A percentile compares a stretch with the other conserved stretches of the same genome.
These are phyloP conservation scores for Trididemnum clinides DNA, from an alignment of 23 tunicate species.

Conservation along the genomic window DNA sequence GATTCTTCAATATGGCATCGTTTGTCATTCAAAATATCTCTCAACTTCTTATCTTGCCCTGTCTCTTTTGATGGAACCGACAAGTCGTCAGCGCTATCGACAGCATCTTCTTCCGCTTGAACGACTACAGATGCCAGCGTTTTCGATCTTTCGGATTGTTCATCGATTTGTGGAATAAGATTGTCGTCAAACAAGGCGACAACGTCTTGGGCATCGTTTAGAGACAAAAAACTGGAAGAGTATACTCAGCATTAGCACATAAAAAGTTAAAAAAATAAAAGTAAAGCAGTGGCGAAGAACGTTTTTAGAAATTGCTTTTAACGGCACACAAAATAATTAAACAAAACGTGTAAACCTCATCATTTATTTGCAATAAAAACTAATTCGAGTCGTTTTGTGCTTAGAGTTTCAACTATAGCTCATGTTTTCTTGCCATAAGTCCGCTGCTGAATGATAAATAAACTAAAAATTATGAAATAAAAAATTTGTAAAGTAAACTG, in stretches of 20 bases:
- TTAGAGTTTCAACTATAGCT: too few species aligned
- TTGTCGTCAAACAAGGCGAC: slow-evolving; percentile 25
- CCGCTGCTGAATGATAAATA: too few species aligned
- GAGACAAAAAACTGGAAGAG: too few species aligned
- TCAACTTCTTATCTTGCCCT: neutral
- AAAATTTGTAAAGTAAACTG: too few species aligned
- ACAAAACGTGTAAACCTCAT: too few species aligned
- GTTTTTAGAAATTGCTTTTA: too few species aligned
- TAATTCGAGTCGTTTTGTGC: too few species aligned
- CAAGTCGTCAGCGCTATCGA: neutral
- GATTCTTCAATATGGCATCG: slow-evolving; percentile 1
- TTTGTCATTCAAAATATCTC: neutral
- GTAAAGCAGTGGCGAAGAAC: neutral
- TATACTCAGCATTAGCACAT: too few species aligned
- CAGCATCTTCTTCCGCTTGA: slow-evolving; percentile 36
- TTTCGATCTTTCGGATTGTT: slow-evolving; percentile 26
- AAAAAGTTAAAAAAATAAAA: neutral
- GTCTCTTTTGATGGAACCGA: neutral
- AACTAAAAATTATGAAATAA: too few species aligned
- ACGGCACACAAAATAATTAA: too few species aligned
- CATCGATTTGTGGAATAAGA: slow-evolving; percentile 5
- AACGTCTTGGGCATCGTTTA: slow-evolving; percentile 40
- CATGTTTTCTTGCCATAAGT: too few species aligned
- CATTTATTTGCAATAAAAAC: too few species aligned
- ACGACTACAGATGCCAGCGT: slow-evolving; percentile 47